Evolutionary conservation across 1,140 invertebrate genomes (phyloP), one percentile per base, ranked within the genome.

Genomic region (Drosophila ambigua): DNA sequence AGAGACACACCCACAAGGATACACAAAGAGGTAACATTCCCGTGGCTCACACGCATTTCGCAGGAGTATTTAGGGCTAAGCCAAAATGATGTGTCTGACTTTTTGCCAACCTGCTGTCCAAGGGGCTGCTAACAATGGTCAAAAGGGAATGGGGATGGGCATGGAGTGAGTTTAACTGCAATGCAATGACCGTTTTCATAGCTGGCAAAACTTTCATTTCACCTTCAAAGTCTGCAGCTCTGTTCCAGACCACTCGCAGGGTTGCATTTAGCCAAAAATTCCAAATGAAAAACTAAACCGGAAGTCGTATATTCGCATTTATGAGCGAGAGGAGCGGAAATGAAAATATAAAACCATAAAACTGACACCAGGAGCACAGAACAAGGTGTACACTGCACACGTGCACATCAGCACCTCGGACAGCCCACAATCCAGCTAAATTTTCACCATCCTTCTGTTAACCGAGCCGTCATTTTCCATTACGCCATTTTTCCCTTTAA

Each of bases 31-130:
- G 11, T 39, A 39, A 39, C 35, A 39, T 39, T 39, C 35, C 35
- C 35, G 11, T 39, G 35, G 35, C 35, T 39, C 45, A 50, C n/a
- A 68, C 57, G 65, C 79, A 78, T 61, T 77, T 77, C 67, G 62
- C 23, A 50, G 50, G 20, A 64, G 64, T 73, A 77, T 87, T 87
- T 75, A 67, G 50, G 55, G 46, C 71, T 87, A 79, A 85, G 84
- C 82, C 82, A 76, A 81, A 85, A 82, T 87, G 82, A 85, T 87
- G 82, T 87, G 82, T 88, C 82, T 87, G 82, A 75, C 75, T 87
- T 87, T 59, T 53, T 58, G 60, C 41, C 43, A 11, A 72, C 41
- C 24, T 35, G 45, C 39, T 26, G 15, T 49, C 52, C 31, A 58
- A 63, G 26, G 39, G 26, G 16, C 26, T 15, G 49, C 58, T 54